phyloP scores from a whole-genome alignment of 1,140 invertebrate species.

The Leptinotarsa undecemlineata region DNA sequence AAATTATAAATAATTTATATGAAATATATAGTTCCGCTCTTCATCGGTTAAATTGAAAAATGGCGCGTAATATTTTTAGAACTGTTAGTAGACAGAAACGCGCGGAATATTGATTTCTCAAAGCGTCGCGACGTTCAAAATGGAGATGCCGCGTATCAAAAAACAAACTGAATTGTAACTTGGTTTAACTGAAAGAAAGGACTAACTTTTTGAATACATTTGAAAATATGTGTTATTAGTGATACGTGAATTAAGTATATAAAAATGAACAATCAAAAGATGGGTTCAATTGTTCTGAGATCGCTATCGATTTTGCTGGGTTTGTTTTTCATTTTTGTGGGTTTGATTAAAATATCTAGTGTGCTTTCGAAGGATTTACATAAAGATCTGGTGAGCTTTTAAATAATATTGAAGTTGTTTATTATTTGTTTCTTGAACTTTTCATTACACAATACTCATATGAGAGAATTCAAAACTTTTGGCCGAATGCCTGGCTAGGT shows the following conservation, averaged over 20 bases:
- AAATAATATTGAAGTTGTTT: not conserved
- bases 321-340: constrained; percentile 94
- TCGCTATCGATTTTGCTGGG: constrained; percentile 89
- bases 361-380: constrained; percentile 92
- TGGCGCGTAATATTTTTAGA: constrained; percentile 14
- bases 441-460: constrained; percentile 39
- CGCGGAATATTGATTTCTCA: constrained; percentile 21
- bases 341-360: constrained; percentile 89
- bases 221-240: not conserved
- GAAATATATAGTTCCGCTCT: not conserved
- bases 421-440: constrained; percentile 26
- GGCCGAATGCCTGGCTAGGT: constrained; percentile 60
- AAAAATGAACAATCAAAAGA: constrained; percentile 43
- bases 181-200: not conserved
- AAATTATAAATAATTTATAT: not conserved
- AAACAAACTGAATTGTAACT: constrained; percentile 14
- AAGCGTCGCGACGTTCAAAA: constrained; percentile 21
- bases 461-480: constrained; percentile 41
- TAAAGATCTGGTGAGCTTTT: constrained; percentile 87
- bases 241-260: not conserved
- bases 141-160: constrained; percentile 9
- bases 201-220: not conserved
- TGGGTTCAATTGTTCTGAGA: constrained; percentile 82
- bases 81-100: constrained; percentile 4
- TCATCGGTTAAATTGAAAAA: not conserved